Conservation (phyloP, 2,888 invertebrate genomes). For the Nomada lathburiana region DNA sequence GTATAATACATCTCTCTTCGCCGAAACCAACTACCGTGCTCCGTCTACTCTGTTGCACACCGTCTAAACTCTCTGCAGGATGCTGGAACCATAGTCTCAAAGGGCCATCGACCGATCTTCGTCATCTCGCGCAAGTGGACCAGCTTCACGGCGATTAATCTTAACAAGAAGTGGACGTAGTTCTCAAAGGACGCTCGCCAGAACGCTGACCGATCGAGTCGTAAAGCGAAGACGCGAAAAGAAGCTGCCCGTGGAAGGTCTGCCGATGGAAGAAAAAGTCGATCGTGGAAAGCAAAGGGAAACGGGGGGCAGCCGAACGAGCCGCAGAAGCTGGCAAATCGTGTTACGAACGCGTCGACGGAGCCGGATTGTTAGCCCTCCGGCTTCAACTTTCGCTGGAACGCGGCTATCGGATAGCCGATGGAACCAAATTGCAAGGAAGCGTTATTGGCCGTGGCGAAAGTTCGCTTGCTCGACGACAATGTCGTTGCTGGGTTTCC, state of each 20-base stretch:
- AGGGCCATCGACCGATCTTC: constrained; percentile 64
- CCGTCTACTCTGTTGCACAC: constrained; percentile 19
- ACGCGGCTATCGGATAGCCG: constrained; percentile 64
- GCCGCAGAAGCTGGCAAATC: constrained; percentile 75
- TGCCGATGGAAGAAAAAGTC: constrained; percentile 1
- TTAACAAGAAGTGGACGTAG: constrained; percentile 57
- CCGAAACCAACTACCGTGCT: constrained; percentile 11
- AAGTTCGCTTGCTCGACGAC: constrained; percentile 43
- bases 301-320: constrained; percentile 54
- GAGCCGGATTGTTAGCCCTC: constrained; percentile 76
- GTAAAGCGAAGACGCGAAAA: constrained; percentile 15
- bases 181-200: constrained; percentile 55
- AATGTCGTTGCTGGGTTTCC: constrained; percentile 13
- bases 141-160: constrained; percentile 67
- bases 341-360: constrained; percentile 79
- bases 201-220: constrained; percentile 40
- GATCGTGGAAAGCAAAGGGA: constrained; percentile 38
- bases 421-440: constrained; percentile 75
- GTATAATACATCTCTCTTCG: background rate
- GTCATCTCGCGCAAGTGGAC: constrained; percentile 52
- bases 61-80: constrained; percentile 40
- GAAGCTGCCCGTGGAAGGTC: constrained; percentile 46
- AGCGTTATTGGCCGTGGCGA: constrained; percentile 71
- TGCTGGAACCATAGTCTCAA: constrained; percentile 44
- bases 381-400: constrained; percentile 50